Base-by-base conservation (phyloP, 2,888 invertebrate species). In the Ypsolopha scabrella region DNA sequence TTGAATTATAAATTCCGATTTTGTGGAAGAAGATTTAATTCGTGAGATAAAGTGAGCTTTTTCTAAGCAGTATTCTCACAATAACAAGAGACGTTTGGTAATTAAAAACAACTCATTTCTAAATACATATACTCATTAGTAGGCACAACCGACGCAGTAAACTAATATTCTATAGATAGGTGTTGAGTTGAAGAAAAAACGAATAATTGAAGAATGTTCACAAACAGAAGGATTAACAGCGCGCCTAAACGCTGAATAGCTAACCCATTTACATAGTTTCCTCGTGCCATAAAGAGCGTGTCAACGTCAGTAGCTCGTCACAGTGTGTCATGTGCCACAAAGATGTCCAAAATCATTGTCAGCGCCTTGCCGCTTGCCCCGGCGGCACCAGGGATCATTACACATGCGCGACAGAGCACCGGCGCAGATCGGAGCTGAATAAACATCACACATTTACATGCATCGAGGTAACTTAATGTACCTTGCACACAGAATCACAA, bases 401-500 rank as follows among this genome's bases (percentile, higher is more conserved):
- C 24, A 34, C 45, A 51, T 51, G 51, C 51, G 35, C 14, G 11
- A 11, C 50, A 43, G 50, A 41, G 48, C 8, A 43, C 9, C 37
- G 37, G 37, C 13, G 13, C 39, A 45, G 74, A 67, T 70, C 74
- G 72, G 70, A 69, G 71, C 74, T 80, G 85, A 83, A 83, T 83
- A 82, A 80, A 82, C 85, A 82, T 79, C 69, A 66, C 64, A 77
- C 68, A 80, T 86, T 85, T 79, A 80, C 82, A 86, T 86, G 85
- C 83, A 82, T 77, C 80, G 75, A 67, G 75, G 82, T 72, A 63
- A 70, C 80, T 80, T 83, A 83, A 83, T 82, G 79, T 81, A 75
- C 70, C 71, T 75, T 13, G 79, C 75, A 62, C 59, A 61, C 66
- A 65, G 85, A 82, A 85, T 86, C 74, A 71, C 68, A 85, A 83